Percentiles rank a stretch among this genome's conserved stretches.
Conservation (phyloP, 2,113 vertebrate species). For the Cryptotis parvus region DNA sequence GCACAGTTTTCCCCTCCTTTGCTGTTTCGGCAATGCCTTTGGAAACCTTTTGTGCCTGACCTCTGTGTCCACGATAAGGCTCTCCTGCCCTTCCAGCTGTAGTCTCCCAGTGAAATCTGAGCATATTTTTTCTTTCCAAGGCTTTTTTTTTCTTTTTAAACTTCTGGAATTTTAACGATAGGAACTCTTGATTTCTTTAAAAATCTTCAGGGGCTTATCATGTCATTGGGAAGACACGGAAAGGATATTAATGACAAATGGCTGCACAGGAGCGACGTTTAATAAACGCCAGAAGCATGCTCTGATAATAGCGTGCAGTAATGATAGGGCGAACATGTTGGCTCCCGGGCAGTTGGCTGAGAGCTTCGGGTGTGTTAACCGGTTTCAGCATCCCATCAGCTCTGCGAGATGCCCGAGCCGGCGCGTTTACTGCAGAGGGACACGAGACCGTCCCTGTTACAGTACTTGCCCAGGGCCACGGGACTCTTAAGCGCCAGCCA, state of each 20-base stretch:
- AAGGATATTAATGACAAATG: constrained; percentile 38
- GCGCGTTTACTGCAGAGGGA: not conserved
- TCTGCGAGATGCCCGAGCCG: not conserved
- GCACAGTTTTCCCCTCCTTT: not conserved
- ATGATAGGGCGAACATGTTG: not conserved
- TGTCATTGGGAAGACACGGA: constrained; percentile 47
- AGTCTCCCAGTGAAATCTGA: constrained; percentile 41
- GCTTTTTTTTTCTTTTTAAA: not conserved
- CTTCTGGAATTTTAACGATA: not conserved
- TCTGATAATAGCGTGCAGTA: constrained; percentile 15
- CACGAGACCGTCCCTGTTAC: not conserved
- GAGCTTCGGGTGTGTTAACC: not conserved
- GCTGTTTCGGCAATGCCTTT: constrained; percentile 42
- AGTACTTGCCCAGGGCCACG: not conserved
- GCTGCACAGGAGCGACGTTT: constrained; percentile 32
- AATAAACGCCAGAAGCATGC: constrained; percentile 40
- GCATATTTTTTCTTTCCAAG: not conserved
- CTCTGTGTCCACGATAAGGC: not conserved
- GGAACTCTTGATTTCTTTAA: constrained; percentile 40
- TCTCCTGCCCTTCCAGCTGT: not conserved
- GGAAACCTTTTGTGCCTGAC: constrained; percentile 28
- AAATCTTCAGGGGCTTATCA: constrained; percentile 7
- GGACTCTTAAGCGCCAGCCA: not conserved
- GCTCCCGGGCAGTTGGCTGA: not conserved
- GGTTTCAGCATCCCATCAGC: constrained; percentile 6